Percentiles rank a stretch among this genome's conserved stretches.
phyloP scores from a whole-genome alignment of 2,888 invertebrate species.

The Ditylenchus weischeri region DNA sequence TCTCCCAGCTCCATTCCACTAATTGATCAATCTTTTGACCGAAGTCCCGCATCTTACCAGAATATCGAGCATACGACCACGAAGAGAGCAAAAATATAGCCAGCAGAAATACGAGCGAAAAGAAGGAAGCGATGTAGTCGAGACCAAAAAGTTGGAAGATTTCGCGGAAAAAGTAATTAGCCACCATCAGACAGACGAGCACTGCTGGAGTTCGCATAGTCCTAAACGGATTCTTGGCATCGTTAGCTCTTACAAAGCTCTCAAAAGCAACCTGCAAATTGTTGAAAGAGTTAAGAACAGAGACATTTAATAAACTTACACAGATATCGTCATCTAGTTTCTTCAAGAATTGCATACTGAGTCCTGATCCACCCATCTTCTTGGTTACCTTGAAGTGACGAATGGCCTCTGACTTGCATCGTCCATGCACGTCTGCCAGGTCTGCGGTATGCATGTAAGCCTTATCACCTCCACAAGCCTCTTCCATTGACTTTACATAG shows the following conservation, averaged over 20 bases:
- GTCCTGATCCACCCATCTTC: slow-evolving; percentile 96
- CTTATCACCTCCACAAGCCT: slow-evolving; percentile 82
- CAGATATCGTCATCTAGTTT: slow-evolving; percentile 71
- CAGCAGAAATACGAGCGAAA: slow-evolving; percentile 72
- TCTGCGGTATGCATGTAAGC: slow-evolving; percentile 84
- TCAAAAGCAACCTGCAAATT: slow-evolving; percentile 61
- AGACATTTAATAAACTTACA: slow-evolving; percentile 28
- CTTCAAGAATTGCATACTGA: slow-evolving; percentile 80
- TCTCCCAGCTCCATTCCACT: slow-evolving; percentile 84
- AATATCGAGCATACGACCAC: slow-evolving; percentile 86
- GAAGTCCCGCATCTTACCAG: slow-evolving; percentile 48
- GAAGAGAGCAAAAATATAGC: slow-evolving; percentile 77
- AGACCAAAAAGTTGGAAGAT: slow-evolving; percentile 56
- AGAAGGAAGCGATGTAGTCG: slow-evolving; percentile 65
- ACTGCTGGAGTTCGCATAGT: slow-evolving; percentile 88
- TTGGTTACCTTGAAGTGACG: slow-evolving; percentile 74
- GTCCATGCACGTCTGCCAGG: slow-evolving; percentile 79
- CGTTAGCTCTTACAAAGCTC: slow-evolving; percentile 87
- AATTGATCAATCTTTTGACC: slow-evolving; percentile 72
- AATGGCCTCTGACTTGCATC: slow-evolving; percentile 67
- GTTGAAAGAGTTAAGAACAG: slow-evolving; percentile 17
- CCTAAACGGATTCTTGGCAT: slow-evolving; percentile 91
- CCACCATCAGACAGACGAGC: slow-evolving; percentile 80
- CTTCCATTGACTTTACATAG: slow-evolving; percentile 87
- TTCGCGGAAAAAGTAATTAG: slow-evolving; percentile 80